These are phyloP conservation scores for Orchesellides sinensis DNA, from an alignment of 2,888 invertebrate genomes.

Conservation along the genomic window DNA sequence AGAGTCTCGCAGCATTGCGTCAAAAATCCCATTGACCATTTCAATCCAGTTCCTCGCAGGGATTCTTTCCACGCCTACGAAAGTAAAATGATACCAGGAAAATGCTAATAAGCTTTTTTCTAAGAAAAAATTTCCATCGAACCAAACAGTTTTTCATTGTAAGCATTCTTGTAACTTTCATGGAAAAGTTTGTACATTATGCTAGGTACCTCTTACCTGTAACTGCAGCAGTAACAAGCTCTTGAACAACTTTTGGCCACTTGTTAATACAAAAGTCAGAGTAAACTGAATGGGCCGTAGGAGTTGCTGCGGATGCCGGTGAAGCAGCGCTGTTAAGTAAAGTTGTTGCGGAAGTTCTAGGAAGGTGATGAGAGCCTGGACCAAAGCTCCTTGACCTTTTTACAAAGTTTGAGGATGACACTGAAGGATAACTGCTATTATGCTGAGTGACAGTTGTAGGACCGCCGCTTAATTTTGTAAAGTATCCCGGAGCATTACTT, in stretches of 20 bases:
- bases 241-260: conserved; percentile 73
- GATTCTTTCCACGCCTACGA: conserved; percentile 72
- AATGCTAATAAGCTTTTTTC: too few relatives aligned
- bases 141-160: too few relatives aligned
- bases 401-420: conserved; percentile 36
- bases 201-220: conserved; percentile 68
- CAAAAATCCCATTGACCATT: conserved; percentile 73
- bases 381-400: conserved; percentile 73
- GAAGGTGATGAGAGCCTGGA: conserved; percentile 56
- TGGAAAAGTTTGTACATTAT: too few relatives aligned
- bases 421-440: neutral
- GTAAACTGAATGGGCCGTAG: conserved; percentile 45
- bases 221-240: conserved; percentile 70
- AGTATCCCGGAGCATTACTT: neutral
- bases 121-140: too few relatives aligned
- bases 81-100: too few relatives aligned
- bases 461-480: neutral
- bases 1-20: conserved; percentile 68
- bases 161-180: too few relatives aligned
- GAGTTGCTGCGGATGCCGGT: neutral
- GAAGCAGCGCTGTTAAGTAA: too few relatives aligned
- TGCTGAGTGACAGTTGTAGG: neutral
- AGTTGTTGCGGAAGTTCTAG: conserved; percentile 36
- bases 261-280: conserved; percentile 71
- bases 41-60: conserved; percentile 72